Base-by-base conservation (phyloP, 1,140 invertebrate genomes). In the Bombus huntii region DNA sequence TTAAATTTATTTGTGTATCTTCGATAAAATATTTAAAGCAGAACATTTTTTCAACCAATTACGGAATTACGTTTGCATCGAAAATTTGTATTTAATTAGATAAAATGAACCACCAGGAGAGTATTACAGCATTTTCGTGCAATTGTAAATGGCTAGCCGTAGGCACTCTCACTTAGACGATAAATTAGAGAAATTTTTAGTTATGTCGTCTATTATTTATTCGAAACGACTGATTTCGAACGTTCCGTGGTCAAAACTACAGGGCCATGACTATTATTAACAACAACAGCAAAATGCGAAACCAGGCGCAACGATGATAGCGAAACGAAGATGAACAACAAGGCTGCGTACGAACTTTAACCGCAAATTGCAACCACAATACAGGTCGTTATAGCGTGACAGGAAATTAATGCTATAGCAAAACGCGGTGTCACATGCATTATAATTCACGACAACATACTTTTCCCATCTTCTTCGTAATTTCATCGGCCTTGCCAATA, bases 321-420 rank as follows among this genome's bases (percentile, higher is more conserved):
- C 83, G 34, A 72, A 84, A 84, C 66, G 66, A 79, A 84, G 83
- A 84, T 80, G 66, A 84, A 84, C 83, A 78, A 39, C 82, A 66
- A 62, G 83, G 39, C 53, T 34, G 76, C 53, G 53, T 71, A 68
- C 76, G 76, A 85, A 80, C 79, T 85, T 85, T 80, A 73, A 65
- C 83, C 83, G 39, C 83, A 85, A 80, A 85, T 85, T 85, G 77
- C 77, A 34, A 65, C 83, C 77, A n/a, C 78, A 80, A 85, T 85
- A 70, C 76, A 39, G 68, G 83, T 72, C 76, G 83, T 85, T 85
- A 71, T 31, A 72, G 15, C 25, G 28, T 9, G 57, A 53, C 83
- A 80, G 68, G 77, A 72, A 85, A 85, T 85, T 85, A 85, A 85
- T 85, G 83, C 42, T 65, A 53, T 47, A 85, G 39, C 31, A 53